A percentile compares a stretch with the other conserved stretches of the same genome.
Conservation (phyloP, 2,113 vertebrate genomes). For the Anoura caudifer region DNA sequence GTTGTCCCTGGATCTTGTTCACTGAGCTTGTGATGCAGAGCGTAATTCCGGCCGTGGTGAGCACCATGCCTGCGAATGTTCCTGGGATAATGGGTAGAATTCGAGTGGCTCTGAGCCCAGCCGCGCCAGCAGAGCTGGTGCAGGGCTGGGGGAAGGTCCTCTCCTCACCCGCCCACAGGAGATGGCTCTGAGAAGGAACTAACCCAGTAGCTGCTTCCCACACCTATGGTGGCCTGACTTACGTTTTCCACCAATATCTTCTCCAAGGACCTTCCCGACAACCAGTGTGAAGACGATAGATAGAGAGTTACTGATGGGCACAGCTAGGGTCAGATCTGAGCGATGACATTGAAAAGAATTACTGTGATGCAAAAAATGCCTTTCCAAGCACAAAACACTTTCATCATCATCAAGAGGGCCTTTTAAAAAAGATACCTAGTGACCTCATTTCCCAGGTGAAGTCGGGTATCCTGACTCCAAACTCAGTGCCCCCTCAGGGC, state of each 20-base stretch:
- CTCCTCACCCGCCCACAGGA: not conserved
- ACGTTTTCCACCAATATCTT: slow-evolving; percentile 93
- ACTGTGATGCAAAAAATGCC: slow-evolving; percentile 22
- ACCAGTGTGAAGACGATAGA: slow-evolving; percentile 90
- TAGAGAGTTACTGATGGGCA: slow-evolving; percentile 94
- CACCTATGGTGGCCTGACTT: slow-evolving; percentile 66
- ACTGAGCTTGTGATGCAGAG: slow-evolving; percentile 88
- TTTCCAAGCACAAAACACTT: slow-evolving; percentile 17
- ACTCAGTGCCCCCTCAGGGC: not conserved
- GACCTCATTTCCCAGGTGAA: not conserved
- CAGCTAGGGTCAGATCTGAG: slow-evolving; percentile 93
- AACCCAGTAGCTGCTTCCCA: not conserved
- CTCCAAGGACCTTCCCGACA: slow-evolving; percentile 92
- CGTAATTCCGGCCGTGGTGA: slow-evolving; percentile 85
- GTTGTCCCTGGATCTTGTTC: slow-evolving; percentile 14
- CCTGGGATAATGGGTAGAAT: slow-evolving; percentile 72
- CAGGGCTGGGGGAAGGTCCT: not conserved
- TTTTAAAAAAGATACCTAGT: not conserved
- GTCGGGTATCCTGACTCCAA: not conserved
- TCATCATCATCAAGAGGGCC: not conserved
- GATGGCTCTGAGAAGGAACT: not conserved
- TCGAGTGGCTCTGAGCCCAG: not conserved
- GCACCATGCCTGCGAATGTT: slow-evolving; percentile 87
- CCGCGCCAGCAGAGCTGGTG: not conserved
- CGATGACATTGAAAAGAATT: not conserved